Base-by-base conservation (phyloP, 30 jellyfish, hydroid and myxozoan species). In the Hydra vulgaris region DNA sequence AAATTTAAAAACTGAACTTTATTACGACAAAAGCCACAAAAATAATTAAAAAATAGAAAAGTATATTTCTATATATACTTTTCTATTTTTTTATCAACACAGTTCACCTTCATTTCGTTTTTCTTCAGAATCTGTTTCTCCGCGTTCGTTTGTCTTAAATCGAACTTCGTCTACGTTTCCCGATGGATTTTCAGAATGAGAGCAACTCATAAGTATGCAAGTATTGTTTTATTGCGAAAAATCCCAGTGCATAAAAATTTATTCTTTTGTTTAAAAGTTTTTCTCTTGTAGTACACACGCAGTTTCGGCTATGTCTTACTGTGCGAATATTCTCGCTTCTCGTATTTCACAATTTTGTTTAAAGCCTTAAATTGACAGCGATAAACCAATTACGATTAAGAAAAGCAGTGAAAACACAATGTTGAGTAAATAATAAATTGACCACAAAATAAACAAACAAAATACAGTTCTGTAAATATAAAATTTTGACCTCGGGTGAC, bases 261-360 rank as follows among this genome's bases (percentile, higher is more conserved):
- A n/a, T 40, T 40, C 61, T 40, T 40, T 40, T 40, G 61, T 40
- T 40, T 12, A 40, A 40, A 40, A 40, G 61, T 68, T 68, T n/a
- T 68, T 68, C 25, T 68, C 75, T n/a, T 68, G 75, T 68, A 68
- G 75, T 23, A 23, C 75, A 68, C 75, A 68, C 75, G 75, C 27
- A 68, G 75, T n/a, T 68, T 68, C 16, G 26, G 27, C 25, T 23
- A 68, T n/a, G 75, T n/a, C 75, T 3, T 68, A 23, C 75, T 68
- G 75, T 68, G 75, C 25, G 75, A n/a, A 68, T 8, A 68, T n/a
- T 68, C 15, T 4, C 12, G 12, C 61, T 5, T 40, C 12, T 40
- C 61, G 12, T 12, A 12, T 40, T 40, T 40, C 61, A 40, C 5
- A 40, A 40, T 40, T 40, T 40, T 40, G 5, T 3, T 40, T 40